Evolutionary conservation across 2,888 invertebrate species (phyloP), one percentile per base, ranked within the genome.

Genomic region (Gari tellinella): DNA sequence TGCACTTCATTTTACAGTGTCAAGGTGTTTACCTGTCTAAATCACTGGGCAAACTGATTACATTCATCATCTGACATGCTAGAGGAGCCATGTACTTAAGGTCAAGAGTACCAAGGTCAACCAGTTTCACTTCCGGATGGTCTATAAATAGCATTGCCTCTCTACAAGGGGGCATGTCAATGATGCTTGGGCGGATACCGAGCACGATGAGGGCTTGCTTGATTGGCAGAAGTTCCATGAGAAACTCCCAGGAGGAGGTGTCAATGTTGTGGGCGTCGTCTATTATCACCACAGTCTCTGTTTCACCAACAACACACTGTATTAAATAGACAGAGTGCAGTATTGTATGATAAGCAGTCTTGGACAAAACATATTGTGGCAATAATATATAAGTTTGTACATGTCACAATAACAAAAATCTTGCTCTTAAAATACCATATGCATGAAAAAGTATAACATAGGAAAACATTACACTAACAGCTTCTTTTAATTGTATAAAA

Each of bases 261-360:
- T 93, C 93, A 68, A 93, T 87, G 69, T 93, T 92, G 72, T 95
- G 94, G 0, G 93, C 94, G 77, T 94, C 94, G 77, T 95, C 94
- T 2, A 95, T 91, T 0, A 94, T 93, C 40, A 95, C 72, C 1
- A 86, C 79, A 7, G 82, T 68, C 12, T 64, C 77, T 17, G 26
- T 31, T 1, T 53, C 67, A 15, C 70, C 55, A 23, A 70, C 66
- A 14, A 81, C 41, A 56, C 85, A 84, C 84, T 84, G 67, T 25
- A 43, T 8, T 5, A 14, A 15, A 15, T 8, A 8, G 43, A 17
- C 14, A 43, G n/a, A 43, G 4, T 43, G 43, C 19, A 15, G 5
- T 43, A 43, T 43, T 19, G n/a, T 15, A 43, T 8, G 43, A 43
- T 19, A 43, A 40, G 40, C 10, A 40, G 8, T 40, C 40, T 40